Conservation (phyloP, 2,113 vertebrate species). For the Mirounga angustirostris region DNA sequence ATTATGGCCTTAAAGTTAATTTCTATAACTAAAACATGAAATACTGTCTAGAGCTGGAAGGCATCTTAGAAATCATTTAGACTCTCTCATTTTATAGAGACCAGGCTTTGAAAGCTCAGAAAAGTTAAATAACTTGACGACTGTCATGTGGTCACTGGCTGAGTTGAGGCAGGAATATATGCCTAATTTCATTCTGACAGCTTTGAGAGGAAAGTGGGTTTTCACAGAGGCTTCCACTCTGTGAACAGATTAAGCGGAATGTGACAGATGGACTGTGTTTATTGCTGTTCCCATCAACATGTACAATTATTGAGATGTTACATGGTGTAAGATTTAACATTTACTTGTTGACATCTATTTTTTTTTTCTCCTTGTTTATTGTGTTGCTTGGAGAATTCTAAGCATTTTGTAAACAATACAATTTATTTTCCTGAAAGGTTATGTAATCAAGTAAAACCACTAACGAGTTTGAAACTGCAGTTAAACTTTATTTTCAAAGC, state of each 20-base stretch:
- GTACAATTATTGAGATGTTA: slow-evolving; percentile 63
- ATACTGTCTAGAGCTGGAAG: neutral
- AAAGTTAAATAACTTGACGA: slow-evolving; percentile 5
- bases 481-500: slow-evolving; percentile 55
- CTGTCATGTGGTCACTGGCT: neutral
- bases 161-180: neutral
- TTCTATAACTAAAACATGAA: slow-evolving; percentile 35
- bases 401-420: slow-evolving; percentile 69
- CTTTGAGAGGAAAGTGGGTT: slow-evolving; percentile 48
- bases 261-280: slow-evolving; percentile 71
- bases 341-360: slow-evolving; percentile 58
- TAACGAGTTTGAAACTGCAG: neutral
- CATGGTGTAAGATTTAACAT: slow-evolving; percentile 40
- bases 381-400: slow-evolving; percentile 17
- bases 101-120: neutral
- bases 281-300: slow-evolving; percentile 60
- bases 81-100: neutral
- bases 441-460: slow-evolving; percentile 57
- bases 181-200: neutral
- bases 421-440: slow-evolving; percentile 60
- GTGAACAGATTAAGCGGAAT: slow-evolving; percentile 56
- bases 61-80: neutral
- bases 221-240: slow-evolving; percentile 30
- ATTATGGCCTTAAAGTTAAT: neutral
- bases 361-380: slow-evolving; percentile 67